A percentile compares a stretch with the other conserved stretches of the same genome.
Conservation (phyloP, 2,797 vertebrate genomes). For the Petrocephalus sullivani region DNA sequence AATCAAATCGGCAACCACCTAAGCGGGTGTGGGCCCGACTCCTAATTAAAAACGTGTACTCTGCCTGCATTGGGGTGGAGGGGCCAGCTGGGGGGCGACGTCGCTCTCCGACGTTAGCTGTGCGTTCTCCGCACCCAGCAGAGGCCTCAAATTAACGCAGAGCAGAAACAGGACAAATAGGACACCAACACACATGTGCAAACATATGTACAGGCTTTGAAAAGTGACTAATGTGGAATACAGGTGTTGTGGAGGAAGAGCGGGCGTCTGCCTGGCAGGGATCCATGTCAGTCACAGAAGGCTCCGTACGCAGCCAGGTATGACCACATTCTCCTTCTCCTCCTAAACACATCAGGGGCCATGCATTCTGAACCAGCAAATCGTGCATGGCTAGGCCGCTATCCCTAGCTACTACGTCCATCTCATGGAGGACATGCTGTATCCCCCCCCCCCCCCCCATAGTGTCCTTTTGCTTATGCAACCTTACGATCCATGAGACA, state of each 20-base stretch:
- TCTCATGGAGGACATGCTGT: no score
- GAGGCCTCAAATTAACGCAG: neutral
- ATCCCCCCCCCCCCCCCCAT: no score
- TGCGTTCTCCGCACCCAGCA: neutral
- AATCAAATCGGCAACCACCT: neutral
- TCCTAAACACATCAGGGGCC: neutral
- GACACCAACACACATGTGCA: neutral
- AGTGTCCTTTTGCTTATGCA: no score
- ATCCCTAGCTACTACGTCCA: neutral
- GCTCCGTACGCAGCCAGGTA: neutral
- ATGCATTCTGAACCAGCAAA: slow-evolving; percentile 13
- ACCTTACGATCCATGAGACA: neutral
- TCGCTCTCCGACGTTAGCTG: neutral
- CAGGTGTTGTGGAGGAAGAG: neutral
- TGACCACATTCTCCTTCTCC: neutral
- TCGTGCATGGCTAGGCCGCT: neutral
- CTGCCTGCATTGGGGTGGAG: neutral
- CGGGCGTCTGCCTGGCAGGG: neutral
- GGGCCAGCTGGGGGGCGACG: neutral
- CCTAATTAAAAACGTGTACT: slow-evolving; percentile 14
- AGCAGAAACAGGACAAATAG: neutral
- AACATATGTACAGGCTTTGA: neutral
- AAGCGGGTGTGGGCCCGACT: neutral
- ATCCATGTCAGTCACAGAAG: neutral
- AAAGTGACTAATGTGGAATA: neutral